phyloP scores from a whole-genome alignment of 2,113 vertebrate species.

The Centropus unirufus region DNA sequence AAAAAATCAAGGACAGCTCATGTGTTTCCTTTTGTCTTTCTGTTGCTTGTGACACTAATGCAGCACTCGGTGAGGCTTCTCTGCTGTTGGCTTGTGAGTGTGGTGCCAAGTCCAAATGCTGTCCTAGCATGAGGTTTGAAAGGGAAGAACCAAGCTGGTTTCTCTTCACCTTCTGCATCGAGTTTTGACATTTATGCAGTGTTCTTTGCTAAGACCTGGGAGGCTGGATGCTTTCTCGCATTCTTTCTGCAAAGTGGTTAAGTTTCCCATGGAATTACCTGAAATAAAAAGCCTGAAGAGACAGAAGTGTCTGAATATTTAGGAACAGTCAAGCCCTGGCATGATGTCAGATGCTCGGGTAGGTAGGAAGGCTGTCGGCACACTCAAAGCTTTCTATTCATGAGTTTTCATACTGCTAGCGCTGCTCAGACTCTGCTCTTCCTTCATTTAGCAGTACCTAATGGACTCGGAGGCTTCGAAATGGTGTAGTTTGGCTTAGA shows the following conservation, averaged over 20 bases:
- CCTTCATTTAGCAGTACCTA: neutral
- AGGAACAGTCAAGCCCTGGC: neutral
- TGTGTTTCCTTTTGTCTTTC: neutral
- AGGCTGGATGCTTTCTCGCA: neutral
- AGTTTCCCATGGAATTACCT: neutral
- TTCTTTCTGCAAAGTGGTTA: neutral
- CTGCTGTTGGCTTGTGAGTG: neutral
- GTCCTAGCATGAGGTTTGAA: neutral
- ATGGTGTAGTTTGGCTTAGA: neutral
- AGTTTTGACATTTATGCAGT: neutral
- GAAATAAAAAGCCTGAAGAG: neutral
- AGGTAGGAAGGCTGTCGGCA: neutral
- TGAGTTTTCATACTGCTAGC: neutral
- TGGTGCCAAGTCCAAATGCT: neutral
- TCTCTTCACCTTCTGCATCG: neutral
- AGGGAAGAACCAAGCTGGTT: neutral
- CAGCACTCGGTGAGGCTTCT: neutral
- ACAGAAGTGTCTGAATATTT: neutral
- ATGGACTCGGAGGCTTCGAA: neutral
- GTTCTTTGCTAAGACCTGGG: neutral
- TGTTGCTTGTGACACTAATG: neutral
- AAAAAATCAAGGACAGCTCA: neutral
- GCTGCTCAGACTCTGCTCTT: neutral
- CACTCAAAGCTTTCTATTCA: neutral
- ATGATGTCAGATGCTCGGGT: neutral